A percentile compares a stretch with the other conserved stretches of the same genome.
These are phyloP conservation scores for Elegia similella DNA, from an alignment of 2,888 invertebrate genomes.

Conservation along the genomic window DNA sequence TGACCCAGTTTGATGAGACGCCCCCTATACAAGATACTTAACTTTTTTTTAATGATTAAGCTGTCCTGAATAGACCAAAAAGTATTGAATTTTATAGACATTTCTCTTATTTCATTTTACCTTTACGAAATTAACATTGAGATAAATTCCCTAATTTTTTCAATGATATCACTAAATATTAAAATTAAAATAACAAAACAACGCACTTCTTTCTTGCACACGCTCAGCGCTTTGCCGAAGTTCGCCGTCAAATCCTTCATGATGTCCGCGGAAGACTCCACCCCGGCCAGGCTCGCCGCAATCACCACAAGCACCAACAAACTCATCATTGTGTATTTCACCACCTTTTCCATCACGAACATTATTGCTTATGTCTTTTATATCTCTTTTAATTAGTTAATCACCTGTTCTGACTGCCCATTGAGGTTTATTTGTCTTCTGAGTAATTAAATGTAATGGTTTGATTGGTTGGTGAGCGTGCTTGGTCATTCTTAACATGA, in stretches of 20 bases:
- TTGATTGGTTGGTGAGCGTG: not conserved
- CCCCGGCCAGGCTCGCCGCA: constrained; percentile 29
- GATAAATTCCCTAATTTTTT: no score
- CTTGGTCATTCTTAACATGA: not conserved
- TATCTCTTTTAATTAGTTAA: constrained; percentile 8
- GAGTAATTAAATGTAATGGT: not conserved
- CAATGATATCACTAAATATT: no score
- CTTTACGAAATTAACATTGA: no score
- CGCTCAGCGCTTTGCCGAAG: constrained; percentile 43
- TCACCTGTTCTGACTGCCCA: not conserved
- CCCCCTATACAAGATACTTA: no score
- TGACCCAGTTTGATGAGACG: no score
- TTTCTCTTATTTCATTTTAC: no score
- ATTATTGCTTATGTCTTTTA: not conserved
- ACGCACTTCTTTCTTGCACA: constrained; percentile 48
- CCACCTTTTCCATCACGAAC: not conserved
- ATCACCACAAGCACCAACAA: constrained; percentile 23
- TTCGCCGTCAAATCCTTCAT: constrained; percentile 39
- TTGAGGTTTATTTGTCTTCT: not conserved
- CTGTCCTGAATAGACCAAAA: no score
- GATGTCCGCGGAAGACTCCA: constrained; percentile 42
- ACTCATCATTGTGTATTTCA: constrained; percentile 1
- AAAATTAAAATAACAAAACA: not conserved
- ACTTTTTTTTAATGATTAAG: no score
- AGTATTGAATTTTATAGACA: no score